Conservation (phyloP, 2,797 vertebrate genomes). For the Anguilla megastoma region DNA sequence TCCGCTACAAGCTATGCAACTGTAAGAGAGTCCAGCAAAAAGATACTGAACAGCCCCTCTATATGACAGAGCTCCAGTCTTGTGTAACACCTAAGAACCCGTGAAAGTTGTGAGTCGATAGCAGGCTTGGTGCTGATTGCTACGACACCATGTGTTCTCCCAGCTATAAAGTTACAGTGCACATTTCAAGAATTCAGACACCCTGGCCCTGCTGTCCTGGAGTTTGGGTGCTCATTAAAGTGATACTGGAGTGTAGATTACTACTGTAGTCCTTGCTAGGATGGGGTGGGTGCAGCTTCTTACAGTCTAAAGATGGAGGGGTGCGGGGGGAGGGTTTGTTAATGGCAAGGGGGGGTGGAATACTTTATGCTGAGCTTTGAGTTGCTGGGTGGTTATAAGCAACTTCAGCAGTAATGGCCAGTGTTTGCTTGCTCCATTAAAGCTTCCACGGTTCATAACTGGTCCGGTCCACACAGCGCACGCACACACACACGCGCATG, state of each 20-base stretch:
- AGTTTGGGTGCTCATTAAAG: not conserved
- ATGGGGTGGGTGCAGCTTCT: not conserved
- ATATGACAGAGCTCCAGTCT: too few species aligned
- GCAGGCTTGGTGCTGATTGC: not conserved
- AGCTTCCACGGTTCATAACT: constrained; percentile 61
- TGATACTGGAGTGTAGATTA: not conserved
- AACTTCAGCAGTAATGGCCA: constrained; percentile 72
- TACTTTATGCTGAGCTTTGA: constrained; percentile 70
- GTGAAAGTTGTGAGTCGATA: not conserved
- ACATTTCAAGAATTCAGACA: not conserved
- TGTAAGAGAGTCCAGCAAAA: too few species aligned
- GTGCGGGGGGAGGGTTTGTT: constrained; percentile 42
- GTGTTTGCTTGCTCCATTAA: constrained; percentile 79
- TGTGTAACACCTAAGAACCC: not conserved
- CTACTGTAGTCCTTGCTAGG: not conserved
- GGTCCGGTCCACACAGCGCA: constrained; percentile 44
- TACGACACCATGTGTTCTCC: not conserved
- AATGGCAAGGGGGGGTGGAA: constrained; percentile 68
- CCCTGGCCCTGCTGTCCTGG: not conserved
- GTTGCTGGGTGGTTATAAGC: constrained; percentile 74
- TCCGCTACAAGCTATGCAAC: too few species aligned
- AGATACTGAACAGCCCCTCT: too few species aligned
- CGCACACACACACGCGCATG: constrained; percentile 20
- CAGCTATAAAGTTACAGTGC: not conserved
- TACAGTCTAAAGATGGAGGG: not conserved